Evolutionary conservation across 2,888 invertebrate genomes (phyloP).

Genomic region (Mimumesa dahlbomi): DNA sequence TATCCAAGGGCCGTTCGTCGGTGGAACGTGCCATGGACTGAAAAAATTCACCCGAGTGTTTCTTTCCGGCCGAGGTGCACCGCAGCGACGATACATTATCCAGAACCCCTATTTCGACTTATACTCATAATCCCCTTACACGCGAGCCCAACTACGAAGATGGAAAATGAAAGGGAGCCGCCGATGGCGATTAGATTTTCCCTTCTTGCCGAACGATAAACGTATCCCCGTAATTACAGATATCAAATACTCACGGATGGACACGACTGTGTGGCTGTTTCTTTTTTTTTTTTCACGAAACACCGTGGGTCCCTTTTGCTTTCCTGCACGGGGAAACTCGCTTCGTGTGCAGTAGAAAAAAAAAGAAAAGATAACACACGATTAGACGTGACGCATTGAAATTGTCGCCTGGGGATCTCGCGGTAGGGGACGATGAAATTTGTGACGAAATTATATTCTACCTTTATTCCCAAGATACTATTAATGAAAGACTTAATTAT

Average conservation of each 20-base stretch:
- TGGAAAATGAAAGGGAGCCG: conserved; percentile 48
- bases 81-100: conserved; percentile 38
- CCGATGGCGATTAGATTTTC: conserved; percentile 50
- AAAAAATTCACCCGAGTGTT: conserved; percentile 36
- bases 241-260: conserved; percentile 46
- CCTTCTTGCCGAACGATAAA: conserved; percentile 39
- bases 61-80: conserved; percentile 39
- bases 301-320: no score
- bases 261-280: no score
- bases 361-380: no score
- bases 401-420: no score
- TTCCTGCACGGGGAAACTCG: no score
- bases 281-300: neutral
- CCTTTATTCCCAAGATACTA: no score
- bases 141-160: conserved; percentile 40
- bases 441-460: no score
- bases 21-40: conserved; percentile 15
- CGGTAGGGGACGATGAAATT: no score
- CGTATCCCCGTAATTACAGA: conserved; percentile 48
- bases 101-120: conserved; percentile 52
- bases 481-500: no score
- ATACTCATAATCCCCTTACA: conserved; percentile 57
- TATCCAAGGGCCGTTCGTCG: conserved; percentile 12
- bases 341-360: no score
- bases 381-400: no score